A percentile compares a stretch with the other conserved stretches of the same genome.
phyloP scores from a whole-genome alignment of 2,113 vertebrate genomes.

The Atlantisia rogersi region DNA sequence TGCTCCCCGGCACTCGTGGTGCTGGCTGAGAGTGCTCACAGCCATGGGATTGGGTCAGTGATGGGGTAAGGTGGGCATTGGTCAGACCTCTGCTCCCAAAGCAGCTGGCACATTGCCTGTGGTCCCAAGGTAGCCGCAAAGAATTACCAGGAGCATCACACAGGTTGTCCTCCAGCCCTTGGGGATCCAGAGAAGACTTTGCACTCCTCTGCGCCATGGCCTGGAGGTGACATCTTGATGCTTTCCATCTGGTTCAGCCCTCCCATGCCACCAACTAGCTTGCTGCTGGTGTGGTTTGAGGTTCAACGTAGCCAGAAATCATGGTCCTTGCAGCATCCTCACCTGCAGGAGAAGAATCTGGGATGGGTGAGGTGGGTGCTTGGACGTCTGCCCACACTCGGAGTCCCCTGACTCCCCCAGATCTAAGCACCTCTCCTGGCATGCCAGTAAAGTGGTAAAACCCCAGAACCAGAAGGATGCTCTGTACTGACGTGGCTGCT shows the following conservation, averaged over 20 bases:
- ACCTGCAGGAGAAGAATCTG: not conserved
- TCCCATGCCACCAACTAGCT: fast-evolving
- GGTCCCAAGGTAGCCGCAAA: fast-evolving
- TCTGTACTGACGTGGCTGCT: fast-evolving
- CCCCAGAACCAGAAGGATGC: not conserved
- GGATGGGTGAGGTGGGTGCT: not conserved
- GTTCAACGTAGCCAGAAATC: fast-evolving
- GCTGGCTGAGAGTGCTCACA: not conserved
- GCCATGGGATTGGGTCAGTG: fast-evolving
- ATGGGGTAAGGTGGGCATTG: not conserved
- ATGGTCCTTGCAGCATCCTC: not conserved
- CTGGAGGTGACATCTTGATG: not conserved
- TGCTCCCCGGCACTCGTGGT: no score
- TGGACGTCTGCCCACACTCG: fast-evolving
- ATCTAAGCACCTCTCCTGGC: not conserved
- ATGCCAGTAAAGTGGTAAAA: fast-evolving
- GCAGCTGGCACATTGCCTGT: fast-evolving
- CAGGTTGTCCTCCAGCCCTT: fast-evolving
- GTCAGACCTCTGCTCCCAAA: not conserved
- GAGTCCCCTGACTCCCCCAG: fast-evolving
- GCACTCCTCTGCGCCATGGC: not conserved
- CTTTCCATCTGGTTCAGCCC: not conserved
- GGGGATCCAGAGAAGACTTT: not conserved
- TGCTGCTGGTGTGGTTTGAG: not conserved
- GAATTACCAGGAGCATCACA: not conserved